Conservation (phyloP, 2,888 invertebrate species). For the Lordiphosa andalusiaca region DNA sequence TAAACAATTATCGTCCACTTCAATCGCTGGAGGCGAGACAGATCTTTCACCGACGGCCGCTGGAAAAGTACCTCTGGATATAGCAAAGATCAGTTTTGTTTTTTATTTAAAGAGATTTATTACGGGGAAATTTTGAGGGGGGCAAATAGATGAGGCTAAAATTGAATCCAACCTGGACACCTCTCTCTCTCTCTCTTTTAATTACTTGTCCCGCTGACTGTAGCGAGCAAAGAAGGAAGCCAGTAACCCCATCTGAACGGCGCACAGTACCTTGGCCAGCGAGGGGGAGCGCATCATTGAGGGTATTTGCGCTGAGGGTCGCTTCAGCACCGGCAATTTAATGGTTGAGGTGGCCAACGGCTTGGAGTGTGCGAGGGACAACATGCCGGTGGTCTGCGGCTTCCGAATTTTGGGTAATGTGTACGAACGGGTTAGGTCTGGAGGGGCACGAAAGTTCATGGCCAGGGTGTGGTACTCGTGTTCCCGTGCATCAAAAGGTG, state of each 20-base stretch:
- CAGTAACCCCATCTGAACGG: constrained; percentile 47
- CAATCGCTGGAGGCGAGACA: constrained; percentile 60
- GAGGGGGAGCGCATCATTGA: constrained; percentile 26
- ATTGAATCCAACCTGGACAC: no score
- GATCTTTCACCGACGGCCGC: constrained; percentile 79
- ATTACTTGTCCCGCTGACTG: constrained; percentile 22
- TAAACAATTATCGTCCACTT: constrained; percentile 67
- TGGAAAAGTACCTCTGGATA: constrained; percentile 28
- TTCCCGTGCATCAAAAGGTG: constrained; percentile 58
- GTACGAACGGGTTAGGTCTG: constrained; percentile 3
- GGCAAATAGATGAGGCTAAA: neutral
- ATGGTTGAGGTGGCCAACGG: constrained; percentile 5
- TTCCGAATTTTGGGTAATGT: neutral
- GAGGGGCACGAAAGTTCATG: constrained; percentile 11
- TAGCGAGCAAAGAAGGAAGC: constrained; percentile 38
- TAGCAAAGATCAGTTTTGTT: constrained; percentile 17
- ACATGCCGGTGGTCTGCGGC: neutral
- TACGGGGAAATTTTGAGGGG: constrained; percentile 5
- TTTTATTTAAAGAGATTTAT: constrained; percentile 23
- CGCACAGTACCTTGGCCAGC: constrained; percentile 29
- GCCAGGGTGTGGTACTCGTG: constrained; percentile 52
- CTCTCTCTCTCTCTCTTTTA: no score
- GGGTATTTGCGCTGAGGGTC: constrained; percentile 25
- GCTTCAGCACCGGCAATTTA: constrained; percentile 7
- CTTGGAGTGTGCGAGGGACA: constrained; percentile 12